phyloP scores from a whole-genome alignment of 2,888 invertebrate species.

The Morinoia aosen region DNA sequence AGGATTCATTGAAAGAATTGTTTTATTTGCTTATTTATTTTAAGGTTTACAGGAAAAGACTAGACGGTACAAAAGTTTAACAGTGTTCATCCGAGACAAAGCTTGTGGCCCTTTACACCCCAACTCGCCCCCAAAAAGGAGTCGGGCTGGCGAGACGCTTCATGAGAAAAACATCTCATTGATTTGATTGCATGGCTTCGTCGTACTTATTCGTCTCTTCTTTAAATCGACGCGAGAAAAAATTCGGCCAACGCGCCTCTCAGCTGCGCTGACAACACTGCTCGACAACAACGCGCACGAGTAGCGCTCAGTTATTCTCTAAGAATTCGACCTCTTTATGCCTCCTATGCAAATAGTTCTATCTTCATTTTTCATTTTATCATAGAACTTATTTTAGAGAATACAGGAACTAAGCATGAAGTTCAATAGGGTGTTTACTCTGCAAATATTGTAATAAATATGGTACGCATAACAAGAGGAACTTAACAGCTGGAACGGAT shows the following conservation, averaged over 20 bases:
- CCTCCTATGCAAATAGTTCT: neutral
- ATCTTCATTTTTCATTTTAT: neutral
- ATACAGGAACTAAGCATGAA: neutral
- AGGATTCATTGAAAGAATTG: neutral
- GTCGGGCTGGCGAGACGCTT: neutral
- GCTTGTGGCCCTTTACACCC: neutral
- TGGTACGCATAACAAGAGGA: slow-evolving; percentile 12
- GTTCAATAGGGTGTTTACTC: slow-evolving; percentile 2
- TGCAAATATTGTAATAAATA: neutral
- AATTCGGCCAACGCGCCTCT: neutral
- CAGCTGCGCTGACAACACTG: neutral
- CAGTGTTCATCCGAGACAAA: neutral
- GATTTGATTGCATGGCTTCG: neutral
- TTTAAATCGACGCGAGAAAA: neutral
- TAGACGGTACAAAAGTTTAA: slow-evolving; percentile 51
- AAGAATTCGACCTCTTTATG: neutral
- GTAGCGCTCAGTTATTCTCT: neutral
- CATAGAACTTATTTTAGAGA: neutral
- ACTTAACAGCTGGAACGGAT: slow-evolving; percentile 8
- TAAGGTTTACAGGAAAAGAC: slow-evolving; percentile 36
- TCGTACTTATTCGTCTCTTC: neutral
- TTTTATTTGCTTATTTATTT: neutral
- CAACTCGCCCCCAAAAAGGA: neutral
- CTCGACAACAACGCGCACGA: neutral
- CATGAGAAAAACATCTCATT: neutral